Evolutionary conservation across 1,140 invertebrate species (phyloP).

Genomic region (Mya arenaria): DNA sequence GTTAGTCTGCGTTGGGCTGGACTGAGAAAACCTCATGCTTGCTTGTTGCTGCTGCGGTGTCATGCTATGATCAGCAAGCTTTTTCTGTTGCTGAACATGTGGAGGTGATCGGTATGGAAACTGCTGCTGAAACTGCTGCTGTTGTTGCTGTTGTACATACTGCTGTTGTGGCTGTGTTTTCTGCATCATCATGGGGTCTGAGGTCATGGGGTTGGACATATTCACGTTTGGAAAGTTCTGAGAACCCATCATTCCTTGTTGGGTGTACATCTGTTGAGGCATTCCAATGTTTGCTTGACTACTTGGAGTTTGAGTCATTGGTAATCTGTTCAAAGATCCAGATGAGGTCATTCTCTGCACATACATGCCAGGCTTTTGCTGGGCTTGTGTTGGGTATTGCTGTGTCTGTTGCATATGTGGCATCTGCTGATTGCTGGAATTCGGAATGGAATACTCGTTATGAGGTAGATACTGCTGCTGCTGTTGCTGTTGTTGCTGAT

Average conservation of each 20-base stretch:
- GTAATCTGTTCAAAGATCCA: too few relatives aligned
- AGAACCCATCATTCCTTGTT: neutral
- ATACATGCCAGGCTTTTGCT: slow-evolving; percentile 30
- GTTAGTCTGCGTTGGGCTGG: slow-evolving; percentile 32
- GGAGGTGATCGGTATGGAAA: slow-evolving; percentile 12
- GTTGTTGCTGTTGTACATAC: slow-evolving; percentile 65
- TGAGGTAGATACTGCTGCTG: slow-evolving; percentile 66
- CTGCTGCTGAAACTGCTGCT: slow-evolving; percentile 45
- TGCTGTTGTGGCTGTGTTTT: slow-evolving; percentile 44
- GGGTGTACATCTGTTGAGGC: slow-evolving; percentile 24
- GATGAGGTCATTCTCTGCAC: slow-evolving; percentile 44
- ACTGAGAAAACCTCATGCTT: slow-evolving; percentile 18
- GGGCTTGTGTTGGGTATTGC: slow-evolving; percentile 35
- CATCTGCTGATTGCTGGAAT: slow-evolving; percentile 38
- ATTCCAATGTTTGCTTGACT: slow-evolving; percentile 15
- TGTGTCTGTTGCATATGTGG: slow-evolving; percentile 57
- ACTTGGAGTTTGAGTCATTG: slow-evolving; percentile 15
- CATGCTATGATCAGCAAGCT: slow-evolving; percentile 65
- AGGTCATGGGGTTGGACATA: slow-evolving; percentile 50
- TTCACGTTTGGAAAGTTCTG: slow-evolving; percentile 35
- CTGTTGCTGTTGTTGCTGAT: slow-evolving; percentile 66
- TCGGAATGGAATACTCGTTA: slow-evolving; percentile 65
- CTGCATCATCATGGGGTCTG: slow-evolving; percentile 49
- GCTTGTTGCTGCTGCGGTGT: slow-evolving; percentile 43
- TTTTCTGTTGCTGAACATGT: slow-evolving; percentile 39